These are phyloP conservation scores for Gonatopus flavifemur DNA, from an alignment of 1,140 invertebrate genomes.

Conservation along the genomic window DNA sequence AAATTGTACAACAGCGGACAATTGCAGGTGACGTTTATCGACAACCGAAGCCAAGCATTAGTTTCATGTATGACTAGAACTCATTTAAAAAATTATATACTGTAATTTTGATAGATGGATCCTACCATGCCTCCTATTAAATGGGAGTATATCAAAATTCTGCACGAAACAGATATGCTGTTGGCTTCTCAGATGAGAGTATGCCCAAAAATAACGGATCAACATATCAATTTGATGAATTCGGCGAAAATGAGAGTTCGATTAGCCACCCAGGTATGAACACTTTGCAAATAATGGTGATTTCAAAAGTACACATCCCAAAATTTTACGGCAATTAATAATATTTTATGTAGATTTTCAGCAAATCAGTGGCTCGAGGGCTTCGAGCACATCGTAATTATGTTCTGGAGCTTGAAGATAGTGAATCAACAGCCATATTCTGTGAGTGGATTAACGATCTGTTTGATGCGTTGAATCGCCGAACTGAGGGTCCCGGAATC, in stretches of 20 bases:
- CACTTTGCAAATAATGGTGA: background rate
- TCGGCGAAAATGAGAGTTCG: conserved; percentile 22
- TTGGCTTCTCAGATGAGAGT: conserved; percentile 7
- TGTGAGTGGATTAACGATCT: too few relatives aligned
- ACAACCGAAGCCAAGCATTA: too few relatives aligned
- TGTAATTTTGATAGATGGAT: conserved; percentile 1
- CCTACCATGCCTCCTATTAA: background rate
- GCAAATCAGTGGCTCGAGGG: background rate
- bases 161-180: conserved; percentile 6
- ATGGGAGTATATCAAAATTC: conserved; percentile 12
- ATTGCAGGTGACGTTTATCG: conserved; percentile 14
- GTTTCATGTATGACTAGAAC: background rate
- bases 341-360: background rate
- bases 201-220: conserved; percentile 24
- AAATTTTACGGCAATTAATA: background rate
- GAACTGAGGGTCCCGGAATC: background rate
- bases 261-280: conserved; percentile 10
- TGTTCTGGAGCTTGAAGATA: background rate
- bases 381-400: background rate
- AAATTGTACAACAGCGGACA: conserved; percentile 17
- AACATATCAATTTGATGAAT: conserved; percentile 18
- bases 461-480: background rate
- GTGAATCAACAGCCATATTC: background rate
- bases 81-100: background rate
- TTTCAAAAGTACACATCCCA: background rate